phyloP scores from a whole-genome alignment of 2,113 vertebrate species.

The Channa argus region DNA sequence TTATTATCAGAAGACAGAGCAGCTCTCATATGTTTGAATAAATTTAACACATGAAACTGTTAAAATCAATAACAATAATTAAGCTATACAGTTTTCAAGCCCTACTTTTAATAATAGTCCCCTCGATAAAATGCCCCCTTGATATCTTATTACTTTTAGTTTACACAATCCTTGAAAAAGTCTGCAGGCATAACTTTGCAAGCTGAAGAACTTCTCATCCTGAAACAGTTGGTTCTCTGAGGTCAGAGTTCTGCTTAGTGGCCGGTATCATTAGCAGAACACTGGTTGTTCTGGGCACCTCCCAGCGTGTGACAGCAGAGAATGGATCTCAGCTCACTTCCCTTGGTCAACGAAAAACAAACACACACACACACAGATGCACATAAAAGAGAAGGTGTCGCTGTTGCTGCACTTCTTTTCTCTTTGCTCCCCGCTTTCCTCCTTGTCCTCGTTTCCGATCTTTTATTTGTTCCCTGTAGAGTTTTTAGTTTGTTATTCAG shows the following conservation, averaged over 20 bases:
- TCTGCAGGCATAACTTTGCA: too few relatives aligned
- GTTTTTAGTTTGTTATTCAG: constrained; percentile 27
- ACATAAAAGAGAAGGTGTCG: constrained; percentile 11
- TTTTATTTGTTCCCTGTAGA: constrained; percentile 57
- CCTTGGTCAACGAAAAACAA: constrained; percentile 17
- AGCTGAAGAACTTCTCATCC: too few relatives aligned
- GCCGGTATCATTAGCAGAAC: constrained; percentile 18
- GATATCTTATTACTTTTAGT: too few relatives aligned
- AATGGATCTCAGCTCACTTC: constrained; percentile 15
- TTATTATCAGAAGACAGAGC: too few relatives aligned
- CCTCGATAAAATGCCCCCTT: too few relatives aligned
- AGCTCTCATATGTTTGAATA: too few relatives aligned
- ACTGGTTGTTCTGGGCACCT: constrained; percentile 7
- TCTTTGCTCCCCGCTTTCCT: constrained; percentile 3
- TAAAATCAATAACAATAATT: too few relatives aligned
- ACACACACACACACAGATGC: constrained; percentile 20
- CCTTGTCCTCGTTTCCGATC: constrained; percentile 6
- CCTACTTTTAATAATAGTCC: too few relatives aligned
- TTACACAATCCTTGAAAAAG: too few relatives aligned
- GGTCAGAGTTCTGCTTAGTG: constrained; percentile 42
- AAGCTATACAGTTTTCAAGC: too few relatives aligned
- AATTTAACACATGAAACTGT: too few relatives aligned
- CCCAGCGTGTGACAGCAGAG: constrained; percentile 18
- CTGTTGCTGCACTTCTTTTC: constrained; percentile 2
- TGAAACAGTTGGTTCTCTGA: not conserved